Evolutionary conservation across 2,797 vertebrate genomes (phyloP).

Genomic region (Heliangelus exortis): DNA sequence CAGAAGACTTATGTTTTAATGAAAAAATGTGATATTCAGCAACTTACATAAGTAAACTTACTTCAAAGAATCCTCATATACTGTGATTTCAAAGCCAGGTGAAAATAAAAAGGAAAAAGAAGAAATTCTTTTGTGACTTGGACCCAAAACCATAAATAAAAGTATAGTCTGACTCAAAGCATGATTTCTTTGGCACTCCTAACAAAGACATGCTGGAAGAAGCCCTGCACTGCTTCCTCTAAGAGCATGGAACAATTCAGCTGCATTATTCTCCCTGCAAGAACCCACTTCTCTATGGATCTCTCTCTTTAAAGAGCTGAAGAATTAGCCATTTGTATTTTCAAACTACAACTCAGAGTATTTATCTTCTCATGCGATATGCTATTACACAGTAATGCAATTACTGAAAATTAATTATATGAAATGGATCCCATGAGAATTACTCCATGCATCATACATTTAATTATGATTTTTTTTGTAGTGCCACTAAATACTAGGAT

Average conservation of each 20-base stretch:
- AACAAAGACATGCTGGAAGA: not conserved
- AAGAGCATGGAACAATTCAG: not conserved
- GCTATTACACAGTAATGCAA: not conserved
- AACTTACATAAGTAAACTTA: not conserved
- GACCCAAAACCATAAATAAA: not conserved
- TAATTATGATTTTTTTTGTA: constrained; percentile 33
- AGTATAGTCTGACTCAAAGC: not conserved
- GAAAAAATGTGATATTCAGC: not conserved
- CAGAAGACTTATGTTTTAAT: not conserved
- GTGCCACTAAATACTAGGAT: constrained; percentile 3
- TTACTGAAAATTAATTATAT: constrained; percentile 48
- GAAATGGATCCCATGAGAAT: not conserved
- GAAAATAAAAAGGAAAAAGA: not conserved
- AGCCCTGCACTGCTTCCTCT: not conserved
- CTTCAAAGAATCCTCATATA: not conserved
- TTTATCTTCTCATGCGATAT: not conserved
- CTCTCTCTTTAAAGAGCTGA: not conserved
- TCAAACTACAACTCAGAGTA: not conserved
- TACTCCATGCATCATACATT: not conserved
- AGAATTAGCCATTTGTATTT: not conserved
- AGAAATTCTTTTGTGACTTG: not conserved
- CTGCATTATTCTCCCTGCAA: not conserved
- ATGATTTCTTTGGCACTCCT: not conserved
- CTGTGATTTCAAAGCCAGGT: not conserved
- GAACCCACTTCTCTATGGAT: not conserved